Base-by-base conservation (phyloP, 2,113 vertebrate genomes). In the Corythoichthys intestinalis region DNA sequence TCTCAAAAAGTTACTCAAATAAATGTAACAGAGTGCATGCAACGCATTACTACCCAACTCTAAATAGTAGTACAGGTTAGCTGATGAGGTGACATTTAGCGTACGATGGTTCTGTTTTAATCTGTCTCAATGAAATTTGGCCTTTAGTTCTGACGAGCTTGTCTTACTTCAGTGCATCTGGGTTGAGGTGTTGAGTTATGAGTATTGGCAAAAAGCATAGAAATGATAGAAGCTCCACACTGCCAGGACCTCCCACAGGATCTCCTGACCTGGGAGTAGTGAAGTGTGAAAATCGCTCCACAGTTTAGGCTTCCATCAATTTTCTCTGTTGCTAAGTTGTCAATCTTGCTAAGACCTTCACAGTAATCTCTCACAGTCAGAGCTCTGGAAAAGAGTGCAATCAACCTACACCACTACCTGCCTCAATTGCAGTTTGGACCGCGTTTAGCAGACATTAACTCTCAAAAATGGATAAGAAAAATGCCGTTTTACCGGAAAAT, bases 221-320 rank as follows among this genome's bases (percentile, higher is more conserved):
- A 17, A 17, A 52, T 52, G 10, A 48, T 48, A 52, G 15, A 15
- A 52, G 13, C 12, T 37, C 57, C 57, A 34, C 34, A 59, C 57
- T 59, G 34, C 11, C 12, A 34, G 34, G 56, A 58, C 10, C 34
- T 11, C 14, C 59, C 59, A 14, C 38, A 61, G 17, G 38, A 17
- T 38, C 59, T 20, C 15, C 59, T 61, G 39, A 17, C 59, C 38
- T 38, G 4, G 15, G 15, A 20, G 50, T 39, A 70, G 63, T 62
- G 14, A 70, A 66, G 71, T 70, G 65, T 67, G 65, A 82, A 84
- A 80, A 74, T 52, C 14, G 39, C 6, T 77, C 65, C 76, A 28
- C 53, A 72, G 46, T 54, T 62, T 71, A 58, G 59, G 15, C 47
- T 38, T 63, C 58, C 65, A 53, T 69, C 72, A 69, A 35, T 72